Evolutionary conservation across 64 coral and sea anemone genomes (phyloP), one percentile per base, ranked within the genome.

Genomic region (Cladopsammia gracilis): DNA sequence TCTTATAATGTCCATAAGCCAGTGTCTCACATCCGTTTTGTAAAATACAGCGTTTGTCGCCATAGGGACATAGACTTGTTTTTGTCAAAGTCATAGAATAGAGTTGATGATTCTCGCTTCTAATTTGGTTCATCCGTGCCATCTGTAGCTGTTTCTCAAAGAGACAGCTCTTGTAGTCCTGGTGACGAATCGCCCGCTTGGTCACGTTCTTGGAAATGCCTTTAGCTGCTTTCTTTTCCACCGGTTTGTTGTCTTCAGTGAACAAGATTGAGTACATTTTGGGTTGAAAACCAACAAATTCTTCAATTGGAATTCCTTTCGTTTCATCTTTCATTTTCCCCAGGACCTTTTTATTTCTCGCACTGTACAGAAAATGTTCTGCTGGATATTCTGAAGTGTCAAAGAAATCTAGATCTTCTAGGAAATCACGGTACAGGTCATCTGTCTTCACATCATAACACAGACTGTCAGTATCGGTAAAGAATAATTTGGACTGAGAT

Each of bases 231-330:
- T 88, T 88, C 23, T 88, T 88, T 42, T 88, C 70, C 1, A 75
- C 70, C n/a, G 71, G 52, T 73, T 89, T 79, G 51, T 34, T 26
- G 52, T 25, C 16, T 60, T 90, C 46, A 9, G 20, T 24, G 23
- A 25, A 90, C 2, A 90, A 45, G 10, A 90, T n/a, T 24, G 88
- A 90, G 9, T 65, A 77, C 93, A 89, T 94, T 11, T 89, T 85
- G 22, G 78, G 46, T 54, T 53, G 42, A 3, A 93, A 54, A 1
- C 85, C 85, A 22, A 88, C 25, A 73, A 75, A 93, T 51, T 93
- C 74, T 25, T 69, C 34, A 16, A 88, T 82, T 4, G 61, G 18
- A 8, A 45, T 11, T 4, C 93, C 70, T 25, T 65, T 77, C 1
- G 69, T 76, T 15, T 78, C 78, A 11, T 94, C 87, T 49, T 94